Evolutionary conservation across 2,113 vertebrate genomes (phyloP), one percentile per base, ranked within the genome.

Genomic region (Sinocyclocheilus maitianheensis): DNA sequence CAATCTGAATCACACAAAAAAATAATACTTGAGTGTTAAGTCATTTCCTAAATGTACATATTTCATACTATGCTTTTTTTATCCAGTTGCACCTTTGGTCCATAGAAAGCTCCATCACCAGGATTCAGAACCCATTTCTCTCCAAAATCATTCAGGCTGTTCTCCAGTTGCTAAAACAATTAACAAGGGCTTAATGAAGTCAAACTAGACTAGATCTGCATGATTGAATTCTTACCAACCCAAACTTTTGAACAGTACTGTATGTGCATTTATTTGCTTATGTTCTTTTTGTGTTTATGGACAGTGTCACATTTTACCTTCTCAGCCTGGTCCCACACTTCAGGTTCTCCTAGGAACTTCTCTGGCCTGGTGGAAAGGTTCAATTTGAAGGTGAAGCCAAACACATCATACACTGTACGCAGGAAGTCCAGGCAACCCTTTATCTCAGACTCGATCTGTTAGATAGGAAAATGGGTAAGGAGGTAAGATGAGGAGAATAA

Each of bases 101-200:
- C 98, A 77, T 99, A 99, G 91, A 99, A 99, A 65, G 98, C 98
- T 80, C 98, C 98, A 87, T 99, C 98, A 0, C 98, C 98, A 2
- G 97, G 97, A 90, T 99, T 99, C 85, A 99, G 93, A 79, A 97
- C 93, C 98, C 98, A 99, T 87, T 98, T 98, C 91, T 98, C 96
- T 58, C 97, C 97, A 86, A 99, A 99, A 60, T 96, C 96, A 90
- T 96, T 98, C 84, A 99, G 93, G 91, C 97, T 99, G 91, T 96
- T 99, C 93, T 99, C 98, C 4, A 99, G 97, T 99, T 99, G 98
- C 98, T 99, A 88, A 86, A 75, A 88, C 26, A 90, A 76, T 30
- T 6, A 81, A 10, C 43, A 67, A 24, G 82, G 84, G 75, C 40
- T 86, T 85, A 63, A 12, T 2, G n/a, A 63, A 65, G n/a, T 30